Conservation (phyloP, 2,797 vertebrate genomes). For the Anguilla megastoma region DNA sequence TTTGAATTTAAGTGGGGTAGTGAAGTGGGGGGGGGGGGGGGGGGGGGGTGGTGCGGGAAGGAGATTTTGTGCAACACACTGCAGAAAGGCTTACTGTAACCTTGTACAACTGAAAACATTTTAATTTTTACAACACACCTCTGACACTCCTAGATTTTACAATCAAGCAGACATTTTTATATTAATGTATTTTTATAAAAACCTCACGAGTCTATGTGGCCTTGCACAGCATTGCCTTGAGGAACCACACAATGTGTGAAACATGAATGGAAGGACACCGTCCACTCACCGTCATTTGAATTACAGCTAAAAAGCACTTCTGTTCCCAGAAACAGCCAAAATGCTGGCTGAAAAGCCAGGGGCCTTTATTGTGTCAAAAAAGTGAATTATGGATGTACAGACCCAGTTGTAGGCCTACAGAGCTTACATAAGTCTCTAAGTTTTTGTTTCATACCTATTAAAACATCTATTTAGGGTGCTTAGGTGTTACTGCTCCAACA, state of each 20-base stretch:
- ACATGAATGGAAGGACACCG: neutral
- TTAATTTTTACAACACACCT: neutral
- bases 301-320: neutral
- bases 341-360: neutral
- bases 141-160: neutral
- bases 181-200: neutral
- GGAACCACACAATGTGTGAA: neutral
- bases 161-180: neutral
- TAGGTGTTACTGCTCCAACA: neutral
- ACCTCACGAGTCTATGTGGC: neutral
- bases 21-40: neutral
- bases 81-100: neutral
- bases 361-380: neutral
- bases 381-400: neutral
- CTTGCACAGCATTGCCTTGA: neutral
- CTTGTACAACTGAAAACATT: neutral
- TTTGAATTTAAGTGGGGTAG: too few relatives aligned
- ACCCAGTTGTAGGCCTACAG: too few relatives aligned
- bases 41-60: neutral
- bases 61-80: neutral
- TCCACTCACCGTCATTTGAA: neutral
- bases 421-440: neutral
- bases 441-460: neutral
- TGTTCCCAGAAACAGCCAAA: neutral
- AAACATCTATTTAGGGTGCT: neutral